phyloP scores from a whole-genome alignment of 2,797 vertebrate genomes.

The Crenichthys baileyi region DNA sequence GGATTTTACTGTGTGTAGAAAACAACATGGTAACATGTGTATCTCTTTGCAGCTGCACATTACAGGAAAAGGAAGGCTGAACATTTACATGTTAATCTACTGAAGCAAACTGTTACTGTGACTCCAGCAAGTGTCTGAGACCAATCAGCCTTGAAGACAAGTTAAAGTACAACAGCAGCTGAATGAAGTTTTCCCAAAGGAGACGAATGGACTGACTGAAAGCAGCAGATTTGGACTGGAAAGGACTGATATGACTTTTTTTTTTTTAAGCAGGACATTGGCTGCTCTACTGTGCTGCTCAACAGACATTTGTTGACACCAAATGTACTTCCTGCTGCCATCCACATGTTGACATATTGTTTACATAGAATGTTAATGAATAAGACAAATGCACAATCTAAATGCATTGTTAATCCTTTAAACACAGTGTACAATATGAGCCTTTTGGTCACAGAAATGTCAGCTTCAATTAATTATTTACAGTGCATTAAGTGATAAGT shows the following conservation, averaged over 20 bases:
- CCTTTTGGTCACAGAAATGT: slow-evolving; percentile 42
- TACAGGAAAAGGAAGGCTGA: slow-evolving; percentile 76
- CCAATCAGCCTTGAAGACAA: slow-evolving; percentile 29
- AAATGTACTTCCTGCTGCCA: slow-evolving; percentile 14
- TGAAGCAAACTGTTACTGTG: slow-evolving; percentile 55
- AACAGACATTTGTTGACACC: slow-evolving; percentile 23
- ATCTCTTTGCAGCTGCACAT: slow-evolving; percentile 71
- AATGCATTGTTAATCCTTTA: slow-evolving; percentile 39
- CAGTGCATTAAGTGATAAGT: slow-evolving; percentile 71
- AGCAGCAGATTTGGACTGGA: slow-evolving; percentile 23
- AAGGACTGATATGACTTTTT: slow-evolving; percentile 13
- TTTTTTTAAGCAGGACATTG: slow-evolving; percentile 1
- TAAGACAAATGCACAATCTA: slow-evolving; percentile 22
- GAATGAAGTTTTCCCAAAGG: slow-evolving; percentile 3
- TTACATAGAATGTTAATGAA: slow-evolving; percentile 34
- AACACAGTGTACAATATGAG: slow-evolving; percentile 33
- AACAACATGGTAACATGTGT: neutral
- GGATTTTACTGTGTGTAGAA: neutral
- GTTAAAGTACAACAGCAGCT: neutral
- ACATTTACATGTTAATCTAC: slow-evolving; percentile 42
- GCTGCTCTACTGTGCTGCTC: slow-evolving; percentile 10
- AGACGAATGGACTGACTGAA: slow-evolving; percentile 19
- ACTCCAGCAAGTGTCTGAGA: slow-evolving; percentile 34
- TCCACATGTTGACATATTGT: slow-evolving; percentile 41
- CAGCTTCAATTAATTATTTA: slow-evolving; percentile 55